These are phyloP conservation scores for Parus major DNA, from an alignment of 2,113 vertebrate species.

Conservation along the genomic window DNA sequence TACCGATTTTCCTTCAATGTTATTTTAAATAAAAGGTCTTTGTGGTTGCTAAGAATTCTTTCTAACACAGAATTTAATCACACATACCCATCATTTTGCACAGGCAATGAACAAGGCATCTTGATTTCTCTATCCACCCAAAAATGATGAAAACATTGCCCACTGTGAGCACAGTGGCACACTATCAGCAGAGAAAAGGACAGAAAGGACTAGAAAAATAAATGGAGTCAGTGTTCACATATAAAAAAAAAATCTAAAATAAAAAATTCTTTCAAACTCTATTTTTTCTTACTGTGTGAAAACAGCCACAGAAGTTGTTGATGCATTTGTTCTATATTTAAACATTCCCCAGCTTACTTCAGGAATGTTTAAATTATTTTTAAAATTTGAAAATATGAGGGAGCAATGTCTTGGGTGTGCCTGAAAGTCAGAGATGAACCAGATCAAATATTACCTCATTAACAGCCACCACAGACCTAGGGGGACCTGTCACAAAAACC, in stretches of 20 bases:
- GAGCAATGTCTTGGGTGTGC: background rate
- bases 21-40: slow-evolving; percentile 60
- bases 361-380: background rate
- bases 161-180: accelerated
- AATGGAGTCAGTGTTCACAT: background rate
- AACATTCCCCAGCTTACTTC: background rate
- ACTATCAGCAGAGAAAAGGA: background rate
- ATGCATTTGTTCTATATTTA: background rate
- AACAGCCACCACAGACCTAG: accelerated
- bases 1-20: slow-evolving; percentile 40
- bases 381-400: background rate
- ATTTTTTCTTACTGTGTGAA: background rate
- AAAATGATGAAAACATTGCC: background rate
- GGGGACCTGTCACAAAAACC: background rate
- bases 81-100: background rate
- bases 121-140: background rate
- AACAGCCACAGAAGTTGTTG: background rate
- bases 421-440: background rate
- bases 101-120: background rate
- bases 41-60: slow-evolving; percentile 40
- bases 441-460: background rate
- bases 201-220: background rate
- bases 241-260: background rate
- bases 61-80: background rate
- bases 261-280: background rate